These are phyloP conservation scores for Eucera pruinosa DNA, from an alignment of 2,888 invertebrate genomes.

Conservation along the genomic window DNA sequence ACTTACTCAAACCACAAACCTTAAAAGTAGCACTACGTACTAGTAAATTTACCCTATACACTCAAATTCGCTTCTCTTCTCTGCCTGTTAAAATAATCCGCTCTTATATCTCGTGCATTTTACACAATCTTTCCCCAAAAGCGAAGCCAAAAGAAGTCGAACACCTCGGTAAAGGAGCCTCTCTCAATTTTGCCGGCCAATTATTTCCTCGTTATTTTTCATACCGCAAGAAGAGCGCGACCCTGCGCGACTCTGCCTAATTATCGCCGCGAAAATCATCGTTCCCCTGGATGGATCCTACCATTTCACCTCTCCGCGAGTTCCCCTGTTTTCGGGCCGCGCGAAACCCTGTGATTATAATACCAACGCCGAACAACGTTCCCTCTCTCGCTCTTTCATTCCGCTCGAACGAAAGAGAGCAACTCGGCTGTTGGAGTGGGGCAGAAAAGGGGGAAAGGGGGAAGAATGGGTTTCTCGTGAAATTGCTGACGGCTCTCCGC, in stretches of 20 bases:
- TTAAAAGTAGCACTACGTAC: no score
- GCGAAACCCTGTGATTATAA: conserved; percentile 77
- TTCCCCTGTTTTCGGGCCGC: conserved; percentile 27
- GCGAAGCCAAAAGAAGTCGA: no score
- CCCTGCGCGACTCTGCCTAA: conserved; percentile 78
- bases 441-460: neutral
- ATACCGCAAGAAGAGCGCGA: conserved; percentile 66
- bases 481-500: conserved; percentile 80
- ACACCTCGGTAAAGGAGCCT: no score
- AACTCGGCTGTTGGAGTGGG: no score
- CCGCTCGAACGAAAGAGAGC: conserved; percentile 35
- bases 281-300: conserved; percentile 52
- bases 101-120: no score
- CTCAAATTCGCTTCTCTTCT: no score
- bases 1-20: no score
- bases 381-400: conserved; percentile 37
- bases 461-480: conserved; percentile 77
- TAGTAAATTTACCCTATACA: no score
- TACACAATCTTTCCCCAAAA: no score
- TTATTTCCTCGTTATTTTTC: conserved; percentile 83
- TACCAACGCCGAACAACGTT: conserved; percentile 63
- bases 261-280: conserved; percentile 82
- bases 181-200: conserved; percentile 69
- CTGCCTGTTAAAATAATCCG: no score
- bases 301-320: neutral